Percentiles rank a stretch among this genome's conserved stretches.
Evolutionary conservation across 2,888 invertebrate genomes (phyloP).

Genomic region (Bruchidius siliquastri): DNA sequence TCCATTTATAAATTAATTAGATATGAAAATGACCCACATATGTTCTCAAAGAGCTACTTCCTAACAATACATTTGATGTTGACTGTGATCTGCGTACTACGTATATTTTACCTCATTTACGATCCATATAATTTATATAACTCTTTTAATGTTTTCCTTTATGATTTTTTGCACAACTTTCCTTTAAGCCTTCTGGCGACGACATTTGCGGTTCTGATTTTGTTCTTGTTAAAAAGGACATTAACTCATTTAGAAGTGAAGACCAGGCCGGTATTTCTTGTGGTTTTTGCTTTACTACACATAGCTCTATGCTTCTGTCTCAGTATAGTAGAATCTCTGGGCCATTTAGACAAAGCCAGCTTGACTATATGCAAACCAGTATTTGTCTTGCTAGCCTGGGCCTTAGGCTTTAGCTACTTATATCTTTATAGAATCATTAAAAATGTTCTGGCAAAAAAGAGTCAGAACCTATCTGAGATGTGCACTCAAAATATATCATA

Average conservation of each 20-base stretch:
- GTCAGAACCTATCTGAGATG: slow-evolving; percentile 74
- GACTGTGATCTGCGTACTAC: slow-evolving; percentile 73
- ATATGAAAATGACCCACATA: slow-evolving; percentile 79
- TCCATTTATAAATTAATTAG: slow-evolving; percentile 82
- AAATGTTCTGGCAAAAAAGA: slow-evolving; percentile 68
- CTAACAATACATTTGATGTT: slow-evolving; percentile 78
- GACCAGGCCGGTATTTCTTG: slow-evolving; percentile 68
- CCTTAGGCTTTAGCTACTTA: slow-evolving; percentile 78
- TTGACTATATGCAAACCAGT: slow-evolving; percentile 78
- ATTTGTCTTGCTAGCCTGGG: slow-evolving; percentile 79
- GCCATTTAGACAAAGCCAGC: slow-evolving; percentile 44
- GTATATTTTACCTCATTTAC: slow-evolving; percentile 83
- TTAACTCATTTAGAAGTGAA: slow-evolving; percentile 64
- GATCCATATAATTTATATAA: slow-evolving; percentile 88
- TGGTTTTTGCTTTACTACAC: slow-evolving; percentile 73
- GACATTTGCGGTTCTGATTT: slow-evolving; percentile 82
- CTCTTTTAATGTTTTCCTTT: slow-evolving; percentile 71
- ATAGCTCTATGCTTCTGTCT: slow-evolving; percentile 75
- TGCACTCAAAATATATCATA: slow-evolving; percentile 74
- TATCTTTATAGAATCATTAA: slow-evolving; percentile 77
- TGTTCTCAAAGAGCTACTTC: slow-evolving; percentile 85
- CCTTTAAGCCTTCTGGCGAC: slow-evolving; percentile 84
- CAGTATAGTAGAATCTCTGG: slow-evolving; percentile 67
- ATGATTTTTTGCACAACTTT: slow-evolving; percentile 77
- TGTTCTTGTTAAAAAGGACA: slow-evolving; percentile 79